Evolutionary conservation across 2,113 vertebrate species (phyloP).

Genomic region (Calyptommatus sinebrachiatus): DNA sequence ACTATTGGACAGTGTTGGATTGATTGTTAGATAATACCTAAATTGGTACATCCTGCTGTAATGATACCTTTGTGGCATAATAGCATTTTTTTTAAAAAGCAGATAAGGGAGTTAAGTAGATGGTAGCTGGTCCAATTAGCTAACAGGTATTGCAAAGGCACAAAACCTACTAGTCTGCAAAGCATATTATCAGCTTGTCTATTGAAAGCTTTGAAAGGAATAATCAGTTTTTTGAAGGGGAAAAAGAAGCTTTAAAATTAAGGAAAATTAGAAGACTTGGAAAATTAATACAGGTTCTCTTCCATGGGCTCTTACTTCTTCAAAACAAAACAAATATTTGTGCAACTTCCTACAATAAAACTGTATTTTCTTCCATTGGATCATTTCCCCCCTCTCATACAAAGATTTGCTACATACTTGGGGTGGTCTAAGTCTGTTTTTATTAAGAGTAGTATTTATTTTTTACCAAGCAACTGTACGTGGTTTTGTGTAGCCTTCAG

Average conservation of each 20-base stretch:
- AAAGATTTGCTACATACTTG: neutral
- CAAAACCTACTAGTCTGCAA: neutral
- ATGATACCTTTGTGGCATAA: neutral
- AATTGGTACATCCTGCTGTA: neutral
- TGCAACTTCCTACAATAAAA: neutral
- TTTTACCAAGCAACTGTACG: neutral
- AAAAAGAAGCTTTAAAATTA: neutral
- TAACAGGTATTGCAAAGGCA: neutral
- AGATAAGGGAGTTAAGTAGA: neutral
- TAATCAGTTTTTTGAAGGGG: no score
- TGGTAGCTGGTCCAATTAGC: neutral
- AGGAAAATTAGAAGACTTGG: neutral
- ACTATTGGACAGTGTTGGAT: neutral
- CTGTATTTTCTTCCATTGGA: neutral
- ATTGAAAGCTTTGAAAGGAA: neutral
- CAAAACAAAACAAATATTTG: neutral
- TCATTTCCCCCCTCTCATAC: neutral
- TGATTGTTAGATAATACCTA: neutral
- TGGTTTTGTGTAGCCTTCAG: neutral
- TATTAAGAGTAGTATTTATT: neutral
- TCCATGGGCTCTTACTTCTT: neutral
- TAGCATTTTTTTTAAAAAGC: neutral
- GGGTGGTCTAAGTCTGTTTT: neutral
- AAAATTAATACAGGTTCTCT: neutral
- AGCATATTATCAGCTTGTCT: neutral